Evolutionary conservation across 2,113 vertebrate species (phyloP).

Genomic region (Dissostichus mawsoni): DNA sequence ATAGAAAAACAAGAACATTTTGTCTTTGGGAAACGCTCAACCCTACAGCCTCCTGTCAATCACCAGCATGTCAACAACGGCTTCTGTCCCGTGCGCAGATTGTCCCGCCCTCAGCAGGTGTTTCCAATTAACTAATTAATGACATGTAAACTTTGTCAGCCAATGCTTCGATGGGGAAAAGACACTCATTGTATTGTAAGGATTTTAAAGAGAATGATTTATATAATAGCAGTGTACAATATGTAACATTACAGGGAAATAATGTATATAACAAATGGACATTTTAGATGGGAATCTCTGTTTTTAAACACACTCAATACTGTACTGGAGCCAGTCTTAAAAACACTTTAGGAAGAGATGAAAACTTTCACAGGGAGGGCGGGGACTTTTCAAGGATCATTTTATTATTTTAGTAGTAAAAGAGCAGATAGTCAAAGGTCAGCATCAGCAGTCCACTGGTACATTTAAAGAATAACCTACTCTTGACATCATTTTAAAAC

Average conservation of each 20-base stretch:
- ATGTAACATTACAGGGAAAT: constrained; percentile 65
- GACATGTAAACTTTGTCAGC: neutral
- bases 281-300: constrained; percentile 53
- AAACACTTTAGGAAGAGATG: constrained; percentile 53
- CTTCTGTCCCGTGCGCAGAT: neutral
- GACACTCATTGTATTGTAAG: constrained; percentile 26
- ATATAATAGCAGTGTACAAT: constrained; percentile 63
- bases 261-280: constrained; percentile 62
- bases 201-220: constrained; percentile 63
- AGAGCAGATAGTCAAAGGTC: constrained; percentile 57
- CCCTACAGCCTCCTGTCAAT: neutral
- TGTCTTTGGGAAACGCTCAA: neutral
- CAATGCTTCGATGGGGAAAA: neutral
- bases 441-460: constrained; percentile 53
- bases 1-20: neutral
- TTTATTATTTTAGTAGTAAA: constrained; percentile 60
- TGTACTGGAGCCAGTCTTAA: constrained; percentile 67
- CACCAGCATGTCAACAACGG: neutral
- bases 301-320: constrained; percentile 49
- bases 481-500: constrained; percentile 83
- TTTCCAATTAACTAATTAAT: constrained; percentile 45
- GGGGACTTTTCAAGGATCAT: constrained; percentile 38
- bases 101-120: constrained; percentile 40
- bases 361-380: constrained; percentile 29
- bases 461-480: constrained; percentile 47